phyloP scores from a whole-genome alignment of 2,797 vertebrate genomes.

The Nasua narica region DNA sequence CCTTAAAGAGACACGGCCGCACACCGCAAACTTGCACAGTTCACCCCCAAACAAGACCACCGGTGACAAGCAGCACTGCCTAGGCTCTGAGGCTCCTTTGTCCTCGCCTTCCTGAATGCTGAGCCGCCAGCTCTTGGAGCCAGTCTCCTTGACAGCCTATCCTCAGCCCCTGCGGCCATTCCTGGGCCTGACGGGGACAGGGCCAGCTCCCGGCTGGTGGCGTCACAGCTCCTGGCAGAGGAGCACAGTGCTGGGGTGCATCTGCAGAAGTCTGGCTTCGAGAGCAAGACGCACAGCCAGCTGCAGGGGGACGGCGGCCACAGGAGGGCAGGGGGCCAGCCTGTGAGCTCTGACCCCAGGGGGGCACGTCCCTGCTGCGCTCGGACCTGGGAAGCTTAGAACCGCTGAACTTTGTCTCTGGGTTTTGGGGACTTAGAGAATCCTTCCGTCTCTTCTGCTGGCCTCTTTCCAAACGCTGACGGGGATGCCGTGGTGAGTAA shows the following conservation, averaged over 20 bases:
- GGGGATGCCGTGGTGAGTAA: slow-evolving; percentile 59
- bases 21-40: not conserved
- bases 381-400: not conserved
- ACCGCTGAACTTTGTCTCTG: slow-evolving; percentile 13
- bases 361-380: not conserved
- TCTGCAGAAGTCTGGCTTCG: slow-evolving; percentile 54
- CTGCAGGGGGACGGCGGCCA: not conserved
- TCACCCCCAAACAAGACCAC: not conserved
- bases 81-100: not conserved
- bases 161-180: not conserved
- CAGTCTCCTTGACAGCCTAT: not conserved
- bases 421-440: not conserved
- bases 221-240: slow-evolving; percentile 51
- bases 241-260: not conserved
- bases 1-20: slow-evolving; percentile 65
- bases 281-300: not conserved
- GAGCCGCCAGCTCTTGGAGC: not conserved
- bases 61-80: not conserved
- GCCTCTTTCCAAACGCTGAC: slow-evolving; percentile 35
- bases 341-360: not conserved
- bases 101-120: not conserved
- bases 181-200: slow-evolving; percentile 7
- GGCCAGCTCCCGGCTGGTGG: slow-evolving; percentile 49
- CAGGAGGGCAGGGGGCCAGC: not conserved
- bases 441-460: not conserved